Evolutionary conservation across 2,113 vertebrate genomes (phyloP).

Genomic region (Dinomys branickii): DNA sequence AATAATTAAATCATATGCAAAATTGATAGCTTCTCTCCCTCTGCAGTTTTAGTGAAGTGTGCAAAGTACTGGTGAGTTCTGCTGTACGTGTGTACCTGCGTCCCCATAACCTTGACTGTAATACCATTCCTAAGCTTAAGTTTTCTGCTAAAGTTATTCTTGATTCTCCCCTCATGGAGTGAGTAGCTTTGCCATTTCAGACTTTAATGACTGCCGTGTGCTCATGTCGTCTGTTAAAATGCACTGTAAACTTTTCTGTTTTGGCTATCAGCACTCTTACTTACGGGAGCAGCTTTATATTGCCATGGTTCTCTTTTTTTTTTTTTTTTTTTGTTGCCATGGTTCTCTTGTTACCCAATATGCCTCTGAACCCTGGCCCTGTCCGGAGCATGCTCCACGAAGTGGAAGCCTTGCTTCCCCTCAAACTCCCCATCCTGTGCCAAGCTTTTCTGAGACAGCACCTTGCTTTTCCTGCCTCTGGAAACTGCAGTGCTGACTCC

Average conservation of each 20-base stretch:
- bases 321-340: too few species aligned
- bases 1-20: background rate
- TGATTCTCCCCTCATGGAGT: background rate
- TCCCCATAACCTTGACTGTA: background rate
- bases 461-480: too few species aligned
- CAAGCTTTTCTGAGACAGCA: fast-evolving
- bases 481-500: background rate
- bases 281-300: background rate
- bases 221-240: background rate
- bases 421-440: background rate
- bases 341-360: background rate
- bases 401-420: background rate
- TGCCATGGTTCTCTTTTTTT: fast-evolving
- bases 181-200: background rate
- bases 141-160: background rate
- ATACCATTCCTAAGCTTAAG: background rate
- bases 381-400: too few species aligned
- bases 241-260: background rate
- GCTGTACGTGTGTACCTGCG: fast-evolving
- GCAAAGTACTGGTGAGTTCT: background rate
- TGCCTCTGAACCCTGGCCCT: background rate
- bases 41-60: background rate
- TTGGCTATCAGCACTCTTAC: too few species aligned
- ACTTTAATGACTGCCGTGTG: background rate
- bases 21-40: background rate